Percentiles rank a stretch among this genome's conserved stretches.
phyloP scores from a whole-genome alignment of 2,888 invertebrate species.

The Drosophila merina region DNA sequence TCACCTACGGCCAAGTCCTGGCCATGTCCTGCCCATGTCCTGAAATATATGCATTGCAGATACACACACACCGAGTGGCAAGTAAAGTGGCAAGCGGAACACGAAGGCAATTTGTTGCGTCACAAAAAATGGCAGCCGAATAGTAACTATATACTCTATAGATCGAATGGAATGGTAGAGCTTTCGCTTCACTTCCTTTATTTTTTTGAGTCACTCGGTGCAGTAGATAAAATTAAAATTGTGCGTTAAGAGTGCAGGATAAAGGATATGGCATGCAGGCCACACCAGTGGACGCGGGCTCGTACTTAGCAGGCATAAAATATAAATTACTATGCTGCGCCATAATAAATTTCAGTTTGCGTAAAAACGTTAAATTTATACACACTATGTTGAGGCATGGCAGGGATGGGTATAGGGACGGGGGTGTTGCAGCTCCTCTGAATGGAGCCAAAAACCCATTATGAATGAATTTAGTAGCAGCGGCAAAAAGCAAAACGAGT shows the following conservation, averaged over 20 bases:
- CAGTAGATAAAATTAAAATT: constrained; percentile 60
- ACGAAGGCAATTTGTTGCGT: constrained; percentile 70
- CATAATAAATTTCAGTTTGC: constrained; percentile 78
- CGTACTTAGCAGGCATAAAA: constrained; percentile 79
- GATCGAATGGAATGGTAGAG: constrained; percentile 20
- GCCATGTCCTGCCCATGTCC: constrained; percentile 17
- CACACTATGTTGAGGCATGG: constrained; percentile 54
- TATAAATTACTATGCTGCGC: constrained; percentile 78
- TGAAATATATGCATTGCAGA: constrained; percentile 25
- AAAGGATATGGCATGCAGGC: constrained; percentile 13
- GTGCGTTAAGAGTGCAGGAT: constrained; percentile 51
- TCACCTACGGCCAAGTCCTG: constrained; percentile 39
- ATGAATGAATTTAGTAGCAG: constrained; percentile 78
- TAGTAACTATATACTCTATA: background rate
- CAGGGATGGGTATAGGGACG: background rate
- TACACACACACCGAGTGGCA: constrained; percentile 31
- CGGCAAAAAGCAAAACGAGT: constrained; percentile 43
- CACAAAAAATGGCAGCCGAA: constrained; percentile 27
- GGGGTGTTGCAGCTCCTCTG: constrained; percentile 6
- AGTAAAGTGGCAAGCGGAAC: constrained; percentile 62
- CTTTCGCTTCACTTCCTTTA: background rate
- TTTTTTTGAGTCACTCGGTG: constrained; percentile 8
- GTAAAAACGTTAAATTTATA: constrained; percentile 79
- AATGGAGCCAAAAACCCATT: constrained; percentile 67
- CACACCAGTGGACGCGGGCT: constrained; percentile 8